phyloP scores from a whole-genome alignment of 2,113 vertebrate species.

The Nerophis lumbriciformis region DNA sequence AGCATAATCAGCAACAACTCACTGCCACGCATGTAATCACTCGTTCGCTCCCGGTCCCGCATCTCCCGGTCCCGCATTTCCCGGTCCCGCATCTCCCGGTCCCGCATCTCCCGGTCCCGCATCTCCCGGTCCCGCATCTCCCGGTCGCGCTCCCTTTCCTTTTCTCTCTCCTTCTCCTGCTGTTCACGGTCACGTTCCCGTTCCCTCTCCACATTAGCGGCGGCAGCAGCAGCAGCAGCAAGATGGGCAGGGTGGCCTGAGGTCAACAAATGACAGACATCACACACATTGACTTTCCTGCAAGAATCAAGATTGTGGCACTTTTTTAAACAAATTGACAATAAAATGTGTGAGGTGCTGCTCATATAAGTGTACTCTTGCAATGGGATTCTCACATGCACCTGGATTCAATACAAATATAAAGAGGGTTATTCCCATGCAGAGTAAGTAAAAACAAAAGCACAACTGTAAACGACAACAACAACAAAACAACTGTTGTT shows the following conservation, averaged over 20 bases:
- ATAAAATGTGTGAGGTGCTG: too few species aligned
- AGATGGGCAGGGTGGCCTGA: slow-evolving; percentile 85
- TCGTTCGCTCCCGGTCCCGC: slow-evolving; percentile 47
- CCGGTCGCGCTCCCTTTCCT: slow-evolving; percentile 52
- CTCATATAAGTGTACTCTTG: too few species aligned
- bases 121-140: slow-evolving; percentile 8
- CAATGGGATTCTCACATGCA: too few species aligned
- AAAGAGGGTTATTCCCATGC: too few species aligned
- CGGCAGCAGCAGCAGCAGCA: slow-evolving; percentile 72
- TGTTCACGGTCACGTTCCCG: slow-evolving; percentile 66
- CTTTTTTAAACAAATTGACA: neutral
- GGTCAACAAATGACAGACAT: slow-evolving; percentile 32
- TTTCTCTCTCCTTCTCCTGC: slow-evolving; percentile 58
- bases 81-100: too few species aligned
- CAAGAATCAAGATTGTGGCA: neutral
- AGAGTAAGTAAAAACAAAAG: too few species aligned
- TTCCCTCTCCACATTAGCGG: slow-evolving; percentile 77
- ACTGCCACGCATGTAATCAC: slow-evolving; percentile 69
- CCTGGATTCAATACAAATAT: too few species aligned
- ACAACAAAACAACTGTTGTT: too few species aligned
- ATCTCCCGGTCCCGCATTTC: too few species aligned
- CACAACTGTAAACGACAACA: too few species aligned
- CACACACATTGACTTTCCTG: slow-evolving; percentile 10
- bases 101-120: too few species aligned
- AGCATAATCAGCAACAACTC: slow-evolving; percentile 8